These are phyloP conservation scores for Meganola albula DNA, from an alignment of 2,888 invertebrate genomes.

Conservation along the genomic window DNA sequence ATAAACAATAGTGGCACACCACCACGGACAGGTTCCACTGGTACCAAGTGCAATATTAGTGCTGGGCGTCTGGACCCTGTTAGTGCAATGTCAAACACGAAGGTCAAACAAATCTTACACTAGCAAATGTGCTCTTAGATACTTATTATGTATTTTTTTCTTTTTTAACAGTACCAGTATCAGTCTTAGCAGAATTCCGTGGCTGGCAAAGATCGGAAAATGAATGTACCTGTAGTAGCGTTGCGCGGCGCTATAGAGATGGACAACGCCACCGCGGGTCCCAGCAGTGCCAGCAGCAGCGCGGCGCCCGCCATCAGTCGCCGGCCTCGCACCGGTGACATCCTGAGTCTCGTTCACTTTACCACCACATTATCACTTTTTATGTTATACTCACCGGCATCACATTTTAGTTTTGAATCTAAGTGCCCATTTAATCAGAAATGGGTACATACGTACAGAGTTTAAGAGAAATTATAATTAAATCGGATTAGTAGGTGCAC, in stretches of 20 bases:
- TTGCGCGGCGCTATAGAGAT: background rate
- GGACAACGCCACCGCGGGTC: slow-evolving; percentile 8
- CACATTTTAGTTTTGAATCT: too few relatives aligned
- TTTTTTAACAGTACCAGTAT: too few relatives aligned
- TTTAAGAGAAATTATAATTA: too few relatives aligned
- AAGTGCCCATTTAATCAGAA: too few relatives aligned
- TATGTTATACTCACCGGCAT: slow-evolving; percentile 4
- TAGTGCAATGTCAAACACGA: background rate
- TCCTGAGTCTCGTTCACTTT: slow-evolving; percentile 19
- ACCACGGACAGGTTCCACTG: too few relatives aligned
- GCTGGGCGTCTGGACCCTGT: background rate
- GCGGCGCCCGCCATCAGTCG: slow-evolving; percentile 15
- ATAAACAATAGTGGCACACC: too few relatives aligned
- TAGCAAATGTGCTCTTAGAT: too few relatives aligned
- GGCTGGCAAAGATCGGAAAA: background rate
- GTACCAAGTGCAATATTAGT: too few relatives aligned
- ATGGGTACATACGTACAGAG: too few relatives aligned
- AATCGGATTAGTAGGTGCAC: too few relatives aligned
- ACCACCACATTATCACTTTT: slow-evolving; percentile 8
- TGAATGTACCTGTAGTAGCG: slow-evolving; percentile 6
- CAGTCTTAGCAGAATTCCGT: background rate
- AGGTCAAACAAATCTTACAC: background rate
- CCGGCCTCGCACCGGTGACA: slow-evolving; percentile 15
- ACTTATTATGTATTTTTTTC: too few relatives aligned
- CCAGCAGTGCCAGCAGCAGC: slow-evolving; percentile 20